A percentile compares a stretch with the other conserved stretches of the same genome.
These are phyloP conservation scores for Eupithecia vulgata DNA, from an alignment of 2,888 invertebrate genomes.

Conservation along the genomic window DNA sequence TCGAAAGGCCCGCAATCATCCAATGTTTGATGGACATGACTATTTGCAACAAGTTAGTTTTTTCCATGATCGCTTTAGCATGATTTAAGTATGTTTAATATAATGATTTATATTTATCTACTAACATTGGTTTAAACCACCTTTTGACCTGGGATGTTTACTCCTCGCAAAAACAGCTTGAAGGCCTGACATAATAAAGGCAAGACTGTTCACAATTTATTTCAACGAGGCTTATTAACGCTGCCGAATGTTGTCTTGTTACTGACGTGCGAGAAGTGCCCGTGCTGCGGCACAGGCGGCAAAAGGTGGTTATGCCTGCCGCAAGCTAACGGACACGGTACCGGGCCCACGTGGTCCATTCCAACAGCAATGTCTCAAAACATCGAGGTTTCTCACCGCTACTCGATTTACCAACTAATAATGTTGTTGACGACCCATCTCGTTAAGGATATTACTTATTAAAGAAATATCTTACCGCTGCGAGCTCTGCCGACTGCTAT, in stretches of 20 bases:
- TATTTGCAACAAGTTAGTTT: background rate
- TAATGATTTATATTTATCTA: background rate
- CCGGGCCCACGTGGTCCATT: background rate
- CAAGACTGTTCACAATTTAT: too few relatives aligned
- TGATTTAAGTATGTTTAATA: too few relatives aligned
- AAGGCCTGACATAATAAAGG: too few relatives aligned
- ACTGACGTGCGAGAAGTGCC: too few relatives aligned
- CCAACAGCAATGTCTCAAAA: background rate
- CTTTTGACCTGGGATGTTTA: too few relatives aligned
- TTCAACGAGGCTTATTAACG: too few relatives aligned
- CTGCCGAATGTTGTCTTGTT: too few relatives aligned
- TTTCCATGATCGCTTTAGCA: too few relatives aligned
- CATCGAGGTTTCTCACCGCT: constrained; percentile 63
- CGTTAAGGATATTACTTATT: background rate
- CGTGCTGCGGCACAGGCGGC: background rate
- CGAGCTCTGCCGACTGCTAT: constrained; percentile 87
- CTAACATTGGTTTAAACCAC: too few relatives aligned
- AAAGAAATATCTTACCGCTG: constrained; percentile 80
- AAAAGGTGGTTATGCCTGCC: background rate
- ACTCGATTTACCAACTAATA: constrained; percentile 87
- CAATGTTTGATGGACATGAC: background rate
- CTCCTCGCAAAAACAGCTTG: too few relatives aligned
- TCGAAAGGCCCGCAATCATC: background rate
- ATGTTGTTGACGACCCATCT: constrained; percentile 72
- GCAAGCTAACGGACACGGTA: background rate